Percentiles rank a stretch among this genome's conserved stretches.
These are phyloP conservation scores for Hydrozoanthus tunicans DNA, from an alignment of 64 coral and sea anemone genomes.

Conservation along the genomic window DNA sequence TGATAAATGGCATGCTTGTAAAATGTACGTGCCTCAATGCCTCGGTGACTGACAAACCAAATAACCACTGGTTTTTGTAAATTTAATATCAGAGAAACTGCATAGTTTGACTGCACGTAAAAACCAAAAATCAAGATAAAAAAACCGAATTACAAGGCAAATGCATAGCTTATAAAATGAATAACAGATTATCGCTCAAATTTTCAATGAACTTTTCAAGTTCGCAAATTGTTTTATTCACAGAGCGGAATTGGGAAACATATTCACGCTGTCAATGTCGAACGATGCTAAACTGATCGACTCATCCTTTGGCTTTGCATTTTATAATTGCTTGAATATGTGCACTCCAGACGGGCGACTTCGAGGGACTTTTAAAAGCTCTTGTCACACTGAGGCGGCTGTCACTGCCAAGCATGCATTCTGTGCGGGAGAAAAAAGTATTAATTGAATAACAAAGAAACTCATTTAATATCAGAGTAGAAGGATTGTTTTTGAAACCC, in stretches of 20 bases:
- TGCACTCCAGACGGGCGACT: background rate
- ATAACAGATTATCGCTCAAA: too few relatives aligned
- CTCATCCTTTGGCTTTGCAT: background rate
- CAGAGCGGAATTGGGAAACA: too few relatives aligned
- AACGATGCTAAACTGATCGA: background rate
- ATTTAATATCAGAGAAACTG: background rate
- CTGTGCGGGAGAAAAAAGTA: background rate
- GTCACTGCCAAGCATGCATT: background rate
- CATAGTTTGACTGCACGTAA: background rate
- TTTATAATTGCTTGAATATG: background rate
- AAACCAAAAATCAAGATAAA: background rate
- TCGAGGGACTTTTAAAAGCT: background rate
- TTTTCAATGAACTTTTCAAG: too few relatives aligned
- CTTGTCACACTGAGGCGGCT: background rate
- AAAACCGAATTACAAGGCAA: background rate
- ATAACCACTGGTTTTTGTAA: background rate
- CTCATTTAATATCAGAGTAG: background rate
- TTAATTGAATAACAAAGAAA: background rate
- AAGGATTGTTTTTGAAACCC: background rate
- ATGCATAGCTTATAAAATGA: background rate
- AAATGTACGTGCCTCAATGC: background rate
- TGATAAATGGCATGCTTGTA: background rate
- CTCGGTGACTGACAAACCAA: background rate
- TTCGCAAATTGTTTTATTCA: too few relatives aligned
- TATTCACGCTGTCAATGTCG: background rate